Evolutionary conservation across 30 jellyfish, hydroid and myxozoan species (phyloP), one percentile per base, ranked within the genome.

Genomic region (Aurelia aurita): DNA sequence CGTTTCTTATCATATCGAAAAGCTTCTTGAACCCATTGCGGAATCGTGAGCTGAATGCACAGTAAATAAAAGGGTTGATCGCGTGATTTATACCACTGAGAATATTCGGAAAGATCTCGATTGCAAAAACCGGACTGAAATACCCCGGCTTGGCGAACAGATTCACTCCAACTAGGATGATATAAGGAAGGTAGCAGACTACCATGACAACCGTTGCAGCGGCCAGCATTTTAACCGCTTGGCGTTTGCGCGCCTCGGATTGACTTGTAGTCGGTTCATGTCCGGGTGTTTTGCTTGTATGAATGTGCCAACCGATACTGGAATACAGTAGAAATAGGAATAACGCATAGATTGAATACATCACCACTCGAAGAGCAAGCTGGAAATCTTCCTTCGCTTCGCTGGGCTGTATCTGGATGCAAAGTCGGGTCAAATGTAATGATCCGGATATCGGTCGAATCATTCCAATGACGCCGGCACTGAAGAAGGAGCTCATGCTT

Each of bases 31-130:
- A 73, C 2, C 79, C 95, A 15, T 73, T 84, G 65, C 89, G 79
- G n/a, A 86, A 72, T 32, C 74, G 88, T 49, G 88, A 73, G 43
- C 95, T 86, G 60, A 86, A 63, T 18, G 95, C 89, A 43, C 95
- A 86, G 68, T 86, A 86, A 15, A 86, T 86, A 69, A 86, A 74
- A 0, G 95, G 95, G 53, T 86, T 65, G 64, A 74, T 53, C 20
- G 68, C 95, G 58, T 75, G 87, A 32, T 86, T 86, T 2, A 86
- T 35, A 14, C 71, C 69, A 19, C 58, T 43, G 58, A 46, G 32
- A 12, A 86, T 65, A 49, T 74, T 86, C 15, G 77, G 19, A 25
- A 86, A 76, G 3, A 86, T 74, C 66, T 86, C 95, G 5, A 86
- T 75, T 1, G 89, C 89, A 70, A 75, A 74, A 15, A 74, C 85